Base-by-base conservation (phyloP, 2,888 invertebrate species). In the Acronicta leporina region DNA sequence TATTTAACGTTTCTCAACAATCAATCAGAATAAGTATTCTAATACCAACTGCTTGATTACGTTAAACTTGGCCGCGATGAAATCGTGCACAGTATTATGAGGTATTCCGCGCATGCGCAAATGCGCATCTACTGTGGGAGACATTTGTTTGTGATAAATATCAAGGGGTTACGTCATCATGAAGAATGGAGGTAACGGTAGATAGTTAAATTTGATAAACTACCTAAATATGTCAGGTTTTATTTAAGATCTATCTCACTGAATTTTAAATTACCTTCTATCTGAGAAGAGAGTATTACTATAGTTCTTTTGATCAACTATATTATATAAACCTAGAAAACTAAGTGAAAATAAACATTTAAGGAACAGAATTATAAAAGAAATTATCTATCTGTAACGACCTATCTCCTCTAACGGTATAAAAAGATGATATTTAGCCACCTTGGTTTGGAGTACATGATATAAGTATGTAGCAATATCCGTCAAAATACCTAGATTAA, bases 31-130 rank as follows among this genome's bases (percentile, higher is more conserved):
- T 80, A 80, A 49, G 71, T 55, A 68, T 67, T 33, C 43, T 49
- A 66, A 71, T 67, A 75, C 49, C 61, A 72, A 75, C 67, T 74
- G 74, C 79, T 83, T 84, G 85, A 86, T 87, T 84, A 77, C 69
- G 64, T 79, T 79, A 79, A 81, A 80, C 75, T 76, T 76, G 77
- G 76, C 73, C 64, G 80, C 83, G 81, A 87, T 86, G 82, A 81
- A 82, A 82, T 88, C 87, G 87, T 88, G 87, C 69, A 63, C 71
- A 64, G 69, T 68, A 73, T 78, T 75, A 79, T 75, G 73, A 82
- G 78, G 69, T 73, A 80, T 81, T 72, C 73, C 66, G 45, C 55
- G 44, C 52, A 77, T 75, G 73, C 68, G 61, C 55, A 47, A 54
- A 77, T 75, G 73, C 68, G 58, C 75, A 73, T 75, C 75, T 43